phyloP scores from a whole-genome alignment of 2,888 invertebrate species.

The Orthosia gracilis region DNA sequence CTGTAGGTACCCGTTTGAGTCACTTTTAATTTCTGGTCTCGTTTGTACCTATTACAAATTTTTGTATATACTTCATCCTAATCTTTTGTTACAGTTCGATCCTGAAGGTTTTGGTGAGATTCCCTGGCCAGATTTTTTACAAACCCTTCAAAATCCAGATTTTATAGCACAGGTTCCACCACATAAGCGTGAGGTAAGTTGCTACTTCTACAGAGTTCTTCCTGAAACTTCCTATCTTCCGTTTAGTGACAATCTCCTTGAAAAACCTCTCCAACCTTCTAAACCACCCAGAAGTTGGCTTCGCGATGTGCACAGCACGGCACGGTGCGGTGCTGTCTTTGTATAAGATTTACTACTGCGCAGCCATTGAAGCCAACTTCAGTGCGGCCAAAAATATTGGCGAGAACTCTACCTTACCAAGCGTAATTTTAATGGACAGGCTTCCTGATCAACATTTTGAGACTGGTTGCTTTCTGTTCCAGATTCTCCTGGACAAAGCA shows the following conservation, averaged over 20 bases:
- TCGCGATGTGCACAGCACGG: no score
- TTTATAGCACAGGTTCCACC: constrained; percentile 94
- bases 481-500: constrained; percentile 94
- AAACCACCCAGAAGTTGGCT: no score
- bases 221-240: background rate
- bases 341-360: no score
- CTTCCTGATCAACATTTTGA: background rate
- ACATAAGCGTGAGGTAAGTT: constrained; percentile 93
- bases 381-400: no score
- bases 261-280: background rate
- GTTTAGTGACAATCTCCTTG: background rate
- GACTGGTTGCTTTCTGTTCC: constrained; percentile 58
- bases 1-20: background rate
- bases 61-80: no score
- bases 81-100: constrained; percentile 93
- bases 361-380: no score
- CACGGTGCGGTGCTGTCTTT: no score
- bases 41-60: background rate
- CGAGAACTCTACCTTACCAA: no score
- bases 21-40: background rate
- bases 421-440: background rate
- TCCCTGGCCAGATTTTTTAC: constrained; percentile 95
- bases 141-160: constrained; percentile 94
- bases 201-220: background rate
- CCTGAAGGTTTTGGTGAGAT: constrained; percentile 98